Evolutionary conservation across 1,140 invertebrate genomes (phyloP), one percentile per base, ranked within the genome.

Genomic region (Agrilus planipennis): DNA sequence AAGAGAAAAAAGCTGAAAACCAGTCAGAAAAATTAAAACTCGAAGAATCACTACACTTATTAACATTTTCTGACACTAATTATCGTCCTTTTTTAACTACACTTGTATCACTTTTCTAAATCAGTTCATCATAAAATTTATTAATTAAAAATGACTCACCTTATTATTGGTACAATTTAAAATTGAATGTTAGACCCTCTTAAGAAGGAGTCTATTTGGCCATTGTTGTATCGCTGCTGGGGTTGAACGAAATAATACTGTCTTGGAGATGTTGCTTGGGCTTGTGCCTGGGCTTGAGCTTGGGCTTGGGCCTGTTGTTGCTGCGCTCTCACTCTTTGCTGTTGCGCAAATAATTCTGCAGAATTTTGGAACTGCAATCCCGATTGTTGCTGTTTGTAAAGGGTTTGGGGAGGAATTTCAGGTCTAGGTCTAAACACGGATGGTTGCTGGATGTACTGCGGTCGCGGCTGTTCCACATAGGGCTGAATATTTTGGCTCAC

Each of bases 121-220:
- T n/a, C n/a, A n/a, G n/a, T n/a, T n/a, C n/a, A n/a, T n/a, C n/a
- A n/a, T n/a, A n/a, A n/a, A n/a, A n/a, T n/a, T n/a, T n/a, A n/a
- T n/a, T n/a, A n/a, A n/a, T n/a, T n/a, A n/a, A n/a, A n/a, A n/a
- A n/a, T n/a, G n/a, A n/a, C n/a, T n/a, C n/a, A n/a, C n/a, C n/a
- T n/a, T n/a, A n/a, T n/a, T n/a, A n/a, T n/a, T n/a, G n/a, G n/a
- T n/a, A n/a, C n/a, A n/a, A n/a, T n/a, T n/a, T 73, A 77, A 58
- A 76, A 75, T 47, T 72, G 68, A 50, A 78, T 72, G 53, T 75
- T 75, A 54, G 80, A 76, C 25, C 77, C 77, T 57, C 81, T 70
- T 27, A 87, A 71, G 63, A 85, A 87, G 23, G 82, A 79, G 56
- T 85, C 82, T 53, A 87, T 84, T 55, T 84, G 82, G 14, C 80